A percentile compares a stretch with the other conserved stretches of the same genome.
These are phyloP conservation scores for Brachyalestes nurse DNA, from an alignment of 2,797 vertebrate genomes.

Conservation along the genomic window DNA sequence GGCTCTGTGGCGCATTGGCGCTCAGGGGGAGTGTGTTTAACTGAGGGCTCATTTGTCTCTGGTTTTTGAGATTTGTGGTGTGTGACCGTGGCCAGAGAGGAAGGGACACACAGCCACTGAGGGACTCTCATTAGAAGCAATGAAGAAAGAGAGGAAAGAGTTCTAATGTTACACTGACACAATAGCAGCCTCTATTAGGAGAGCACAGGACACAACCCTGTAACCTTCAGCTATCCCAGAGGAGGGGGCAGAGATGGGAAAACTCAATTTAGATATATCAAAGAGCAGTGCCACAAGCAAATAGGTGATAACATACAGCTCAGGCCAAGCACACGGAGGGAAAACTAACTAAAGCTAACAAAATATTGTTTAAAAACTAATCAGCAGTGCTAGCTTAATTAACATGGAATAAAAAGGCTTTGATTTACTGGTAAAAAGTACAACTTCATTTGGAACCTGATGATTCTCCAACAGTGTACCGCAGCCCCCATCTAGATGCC, in stretches of 20 bases:
- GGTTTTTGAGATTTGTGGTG: slow-evolving; percentile 43
- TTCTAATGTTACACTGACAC: slow-evolving; percentile 74
- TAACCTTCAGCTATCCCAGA: slow-evolving; percentile 46
- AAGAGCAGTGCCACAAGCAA: background rate
- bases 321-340: background rate
- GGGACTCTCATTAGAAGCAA: slow-evolving; percentile 55
- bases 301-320: background rate
- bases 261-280: slow-evolving; percentile 1
- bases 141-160: slow-evolving; percentile 54
- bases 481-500: too few species aligned
- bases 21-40: slow-evolving; percentile 28
- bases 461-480: background rate
- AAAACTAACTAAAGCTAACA: background rate
- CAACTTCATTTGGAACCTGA: background rate
- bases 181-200: slow-evolving; percentile 73
- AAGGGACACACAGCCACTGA: slow-evolving; percentile 49
- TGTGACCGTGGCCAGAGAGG: slow-evolving; percentile 42
- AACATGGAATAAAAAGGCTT: background rate
- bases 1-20: slow-evolving; percentile 28
- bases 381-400: background rate
- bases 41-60: slow-evolving; percentile 44
- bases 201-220: slow-evolving; percentile 45
- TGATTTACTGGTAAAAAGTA: background rate
- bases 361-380: background rate
- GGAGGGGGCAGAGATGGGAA: slow-evolving; percentile 44